phyloP scores from a whole-genome alignment of 2,113 vertebrate genomes.

The Labeo catla region DNA sequence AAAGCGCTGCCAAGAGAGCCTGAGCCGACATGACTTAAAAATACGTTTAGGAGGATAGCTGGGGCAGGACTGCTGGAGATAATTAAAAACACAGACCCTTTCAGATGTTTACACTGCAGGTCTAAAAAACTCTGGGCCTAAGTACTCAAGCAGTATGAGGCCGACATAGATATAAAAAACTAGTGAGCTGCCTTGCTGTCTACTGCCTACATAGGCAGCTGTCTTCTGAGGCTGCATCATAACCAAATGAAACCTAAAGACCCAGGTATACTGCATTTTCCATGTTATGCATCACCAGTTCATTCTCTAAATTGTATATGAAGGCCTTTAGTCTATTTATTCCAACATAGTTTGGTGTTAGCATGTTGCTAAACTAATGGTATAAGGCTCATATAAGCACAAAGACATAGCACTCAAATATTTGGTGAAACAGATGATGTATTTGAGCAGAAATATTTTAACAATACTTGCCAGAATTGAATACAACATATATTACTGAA shows the following conservation, averaged over 20 bases:
- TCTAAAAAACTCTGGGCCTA: slow-evolving; percentile 15
- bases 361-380: not conserved
- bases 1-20: slow-evolving; percentile 50
- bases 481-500: not conserved
- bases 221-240: not conserved
- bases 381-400: not conserved
- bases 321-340: not conserved
- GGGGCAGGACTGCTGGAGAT: slow-evolving; percentile 57
- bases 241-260: not conserved
- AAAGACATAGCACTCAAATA: too few relatives aligned
- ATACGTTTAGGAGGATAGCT: slow-evolving; percentile 57
- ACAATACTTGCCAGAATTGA: too few relatives aligned
- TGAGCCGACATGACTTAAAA: slow-evolving; percentile 57
- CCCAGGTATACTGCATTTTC: not conserved
- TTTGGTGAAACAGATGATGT: too few relatives aligned
- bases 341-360: not conserved
- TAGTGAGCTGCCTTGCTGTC: not conserved
- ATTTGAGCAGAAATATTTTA: too few relatives aligned
- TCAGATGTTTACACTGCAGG: slow-evolving; percentile 55
- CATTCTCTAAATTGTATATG: too few relatives aligned
- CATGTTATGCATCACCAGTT: not conserved
- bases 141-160: slow-evolving; percentile 15
- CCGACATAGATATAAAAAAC: not conserved
- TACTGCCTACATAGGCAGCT: not conserved
- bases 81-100: slow-evolving; percentile 64